phyloP scores from a whole-genome alignment of 2,113 vertebrate genomes.

The Petromus typicus region DNA sequence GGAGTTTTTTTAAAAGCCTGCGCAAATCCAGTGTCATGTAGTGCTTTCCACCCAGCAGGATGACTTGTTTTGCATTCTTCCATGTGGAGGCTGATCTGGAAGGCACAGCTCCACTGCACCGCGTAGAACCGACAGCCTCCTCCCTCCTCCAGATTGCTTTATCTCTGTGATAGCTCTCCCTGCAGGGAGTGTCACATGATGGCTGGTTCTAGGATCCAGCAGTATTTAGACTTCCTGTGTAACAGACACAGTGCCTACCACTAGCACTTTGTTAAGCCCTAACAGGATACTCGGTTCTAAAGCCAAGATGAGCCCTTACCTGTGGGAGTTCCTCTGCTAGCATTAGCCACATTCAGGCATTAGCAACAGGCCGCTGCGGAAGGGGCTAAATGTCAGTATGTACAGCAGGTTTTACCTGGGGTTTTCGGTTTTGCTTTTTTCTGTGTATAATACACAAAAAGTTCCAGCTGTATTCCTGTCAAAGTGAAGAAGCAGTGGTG shows the following conservation, averaged over 20 bases:
- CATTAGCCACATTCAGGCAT: not conserved
- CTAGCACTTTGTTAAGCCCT: not conserved
- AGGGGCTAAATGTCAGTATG: not conserved
- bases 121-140: not conserved
- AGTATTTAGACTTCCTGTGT: conserved; percentile 41
- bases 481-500: not conserved
- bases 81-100: not conserved
- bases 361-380: not conserved
- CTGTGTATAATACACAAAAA: not conserved
- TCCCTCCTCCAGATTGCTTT: not conserved
- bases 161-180: conserved; percentile 1
- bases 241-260: not conserved
- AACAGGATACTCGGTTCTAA: not conserved
- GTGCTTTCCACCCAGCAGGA: not conserved
- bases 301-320: not conserved
- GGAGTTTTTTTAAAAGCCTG: conserved; percentile 38
- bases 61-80: conserved; percentile 30
- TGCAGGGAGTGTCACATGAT: not conserved
- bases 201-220: not conserved
- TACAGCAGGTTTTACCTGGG: not conserved
- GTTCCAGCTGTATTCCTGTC: not conserved
- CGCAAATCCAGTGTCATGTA: not conserved
- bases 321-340: not conserved
- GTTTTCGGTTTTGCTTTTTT: not conserved
- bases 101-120: conserved; percentile 35